Percentiles rank a stretch among this genome's conserved stretches.
Evolutionary conservation across 2,797 vertebrate species (phyloP).

Genomic region (Avahi laniger): DNA sequence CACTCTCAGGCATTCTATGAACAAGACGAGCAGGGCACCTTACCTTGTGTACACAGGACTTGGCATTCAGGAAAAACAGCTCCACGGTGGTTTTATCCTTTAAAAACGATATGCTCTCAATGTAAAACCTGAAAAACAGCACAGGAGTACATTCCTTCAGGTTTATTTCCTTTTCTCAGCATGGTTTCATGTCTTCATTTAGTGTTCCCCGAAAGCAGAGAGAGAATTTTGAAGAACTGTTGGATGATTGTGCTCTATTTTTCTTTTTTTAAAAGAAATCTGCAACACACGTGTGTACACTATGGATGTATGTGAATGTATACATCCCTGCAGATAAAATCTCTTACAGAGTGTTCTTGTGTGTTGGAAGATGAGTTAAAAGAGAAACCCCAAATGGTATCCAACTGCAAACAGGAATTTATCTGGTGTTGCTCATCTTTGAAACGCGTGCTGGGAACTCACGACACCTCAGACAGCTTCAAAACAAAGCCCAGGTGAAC

Average conservation of each 20-base stretch:
- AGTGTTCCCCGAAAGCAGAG: slow-evolving; percentile 29
- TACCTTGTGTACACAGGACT: slow-evolving; percentile 95
- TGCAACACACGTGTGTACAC: background rate
- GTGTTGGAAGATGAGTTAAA: background rate
- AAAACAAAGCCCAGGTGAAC: background rate
- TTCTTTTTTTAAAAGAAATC: slow-evolving; percentile 50
- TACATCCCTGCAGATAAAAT: background rate
- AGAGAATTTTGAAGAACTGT: slow-evolving; percentile 55
- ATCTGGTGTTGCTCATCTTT: background rate
- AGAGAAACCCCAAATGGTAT: background rate
- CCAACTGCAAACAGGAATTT: background rate
- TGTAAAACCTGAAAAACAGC: slow-evolving; percentile 93
- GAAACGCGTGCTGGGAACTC: background rate
- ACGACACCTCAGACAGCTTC: background rate
- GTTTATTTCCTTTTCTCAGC: slow-evolving; percentile 51
- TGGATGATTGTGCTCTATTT: slow-evolving; percentile 52
- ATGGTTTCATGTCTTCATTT: slow-evolving; percentile 43
- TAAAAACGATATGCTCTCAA: slow-evolving; percentile 95
- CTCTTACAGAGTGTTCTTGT: background rate
- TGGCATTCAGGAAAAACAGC: slow-evolving; percentile 98
- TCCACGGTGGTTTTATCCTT: slow-evolving; percentile 97
- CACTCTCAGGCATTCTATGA: fast-evolving
- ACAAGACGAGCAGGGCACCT: slow-evolving; percentile 50
- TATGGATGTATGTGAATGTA: background rate
- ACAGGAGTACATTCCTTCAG: slow-evolving; percentile 45